Percentiles rank a stretch among this genome's conserved stretches.
Evolutionary conservation across 2,113 vertebrate species (phyloP).

Genomic region (Antennarius striatus): DNA sequence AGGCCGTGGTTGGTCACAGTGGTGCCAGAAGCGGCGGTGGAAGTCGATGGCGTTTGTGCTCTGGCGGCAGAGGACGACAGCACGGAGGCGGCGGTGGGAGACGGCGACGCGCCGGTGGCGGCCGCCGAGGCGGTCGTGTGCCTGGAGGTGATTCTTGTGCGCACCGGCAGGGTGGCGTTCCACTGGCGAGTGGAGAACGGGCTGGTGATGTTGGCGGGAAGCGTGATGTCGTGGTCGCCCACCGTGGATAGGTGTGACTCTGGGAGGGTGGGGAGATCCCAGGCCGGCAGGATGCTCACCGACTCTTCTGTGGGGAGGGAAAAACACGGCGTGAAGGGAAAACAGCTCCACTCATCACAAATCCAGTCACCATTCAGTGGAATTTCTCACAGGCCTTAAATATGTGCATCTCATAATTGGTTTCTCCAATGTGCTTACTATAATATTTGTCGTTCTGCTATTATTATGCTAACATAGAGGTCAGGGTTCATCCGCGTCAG

Average conservation of each 20-base stretch:
- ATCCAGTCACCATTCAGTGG: no score
- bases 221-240: constrained; percentile 72
- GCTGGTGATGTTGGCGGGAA: constrained; percentile 71
- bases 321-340: background rate
- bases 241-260: constrained; percentile 68
- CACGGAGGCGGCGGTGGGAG: constrained; percentile 35
- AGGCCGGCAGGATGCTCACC: constrained; percentile 65
- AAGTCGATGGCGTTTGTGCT: background rate
- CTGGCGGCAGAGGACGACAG: constrained; percentile 3
- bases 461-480: no score
- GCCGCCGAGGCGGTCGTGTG: constrained; percentile 11
- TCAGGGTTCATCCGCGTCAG: no score
- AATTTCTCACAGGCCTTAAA: no score
- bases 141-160: constrained; percentile 43
- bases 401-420: no score
- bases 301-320: constrained; percentile 59
- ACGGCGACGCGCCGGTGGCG: constrained; percentile 5
- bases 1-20: constrained; percentile 60
- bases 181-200: constrained; percentile 73
- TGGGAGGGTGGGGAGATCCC: constrained; percentile 76
- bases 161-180: constrained; percentile 65
- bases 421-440: no score
- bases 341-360: no score
- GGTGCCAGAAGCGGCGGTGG: background rate
- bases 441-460: no score